phyloP scores from a whole-genome alignment of 2,113 vertebrate genomes.

The Limanda limanda region DNA sequence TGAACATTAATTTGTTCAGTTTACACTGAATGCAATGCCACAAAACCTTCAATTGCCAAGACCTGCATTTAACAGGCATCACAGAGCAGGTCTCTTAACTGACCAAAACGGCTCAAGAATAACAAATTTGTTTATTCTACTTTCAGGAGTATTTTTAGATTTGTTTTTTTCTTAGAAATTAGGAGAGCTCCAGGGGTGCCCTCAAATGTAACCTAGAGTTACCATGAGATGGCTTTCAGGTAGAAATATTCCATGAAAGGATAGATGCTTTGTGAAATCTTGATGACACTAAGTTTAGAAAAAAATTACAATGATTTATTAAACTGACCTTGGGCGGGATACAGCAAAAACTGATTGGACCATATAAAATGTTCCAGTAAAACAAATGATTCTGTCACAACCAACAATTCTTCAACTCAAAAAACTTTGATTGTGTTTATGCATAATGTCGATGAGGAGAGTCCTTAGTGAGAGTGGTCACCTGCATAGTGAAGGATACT shows the following conservation, averaged over 20 bases:
- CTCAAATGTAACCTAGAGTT: too few relatives aligned
- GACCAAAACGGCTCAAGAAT: background rate
- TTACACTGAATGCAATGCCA: background rate
- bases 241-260: background rate
- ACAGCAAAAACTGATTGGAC: background rate
- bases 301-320: too few relatives aligned
- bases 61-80: background rate
- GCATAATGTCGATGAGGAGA: background rate
- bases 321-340: too few relatives aligned
- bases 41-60: background rate
- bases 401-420: background rate
- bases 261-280: background rate
- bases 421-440: background rate
- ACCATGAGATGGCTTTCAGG: background rate
- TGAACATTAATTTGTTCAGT: background rate
- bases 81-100: background rate
- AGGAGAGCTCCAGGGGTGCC: too few relatives aligned
- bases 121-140: background rate
- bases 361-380: background rate
- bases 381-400: background rate
- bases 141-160: too few relatives aligned
- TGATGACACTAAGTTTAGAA: too few relatives aligned
- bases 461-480: background rate
- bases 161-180: too few relatives aligned
- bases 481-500: too few relatives aligned